A percentile compares a stretch with the other conserved stretches of the same genome.
Conservation (phyloP, 2,113 vertebrate genomes). For the Seriola rivoliana region DNA sequence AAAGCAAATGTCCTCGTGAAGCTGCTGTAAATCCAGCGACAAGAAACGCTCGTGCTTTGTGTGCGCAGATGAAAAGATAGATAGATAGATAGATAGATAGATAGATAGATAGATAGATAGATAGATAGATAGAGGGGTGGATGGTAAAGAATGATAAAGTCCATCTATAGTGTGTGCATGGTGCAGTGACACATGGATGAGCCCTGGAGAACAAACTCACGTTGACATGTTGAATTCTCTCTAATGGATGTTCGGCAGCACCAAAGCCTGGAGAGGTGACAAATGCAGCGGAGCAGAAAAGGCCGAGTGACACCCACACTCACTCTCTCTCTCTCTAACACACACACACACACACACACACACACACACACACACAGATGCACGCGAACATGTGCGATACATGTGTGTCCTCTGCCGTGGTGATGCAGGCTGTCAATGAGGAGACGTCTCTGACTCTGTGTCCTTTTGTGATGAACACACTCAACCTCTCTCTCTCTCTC, state of each 20-base stretch:
- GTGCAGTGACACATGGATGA: not conserved
- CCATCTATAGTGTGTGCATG: not conserved
- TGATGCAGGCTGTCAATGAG: not conserved
- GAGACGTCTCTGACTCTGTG: not conserved
- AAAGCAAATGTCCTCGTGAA: not conserved
- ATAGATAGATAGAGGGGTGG: not conserved
- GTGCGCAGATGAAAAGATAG: not conserved
- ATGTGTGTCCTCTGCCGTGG: not conserved
- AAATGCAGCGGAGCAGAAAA: constrained; percentile 12
- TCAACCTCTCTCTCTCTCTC: not conserved
- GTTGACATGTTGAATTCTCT: not conserved
- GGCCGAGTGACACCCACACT: not conserved
- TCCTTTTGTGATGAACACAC: constrained; percentile 8
- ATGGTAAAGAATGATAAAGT: not conserved
- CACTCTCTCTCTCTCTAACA: not conserved
- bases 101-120: too few species aligned
- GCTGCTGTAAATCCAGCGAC: not conserved
- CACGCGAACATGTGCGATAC: not conserved
- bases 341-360: not conserved
- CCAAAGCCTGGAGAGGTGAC: constrained; percentile 9
- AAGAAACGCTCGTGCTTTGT: not conserved
- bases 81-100: too few species aligned
- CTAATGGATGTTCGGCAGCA: constrained; percentile 10
- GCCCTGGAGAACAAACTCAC: not conserved
- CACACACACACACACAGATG: not conserved